Percentiles rank a stretch among this genome's conserved stretches.
phyloP scores from a whole-genome alignment of 1,140 invertebrate genomes.

The Pentalonia nigronervosa region DNA sequence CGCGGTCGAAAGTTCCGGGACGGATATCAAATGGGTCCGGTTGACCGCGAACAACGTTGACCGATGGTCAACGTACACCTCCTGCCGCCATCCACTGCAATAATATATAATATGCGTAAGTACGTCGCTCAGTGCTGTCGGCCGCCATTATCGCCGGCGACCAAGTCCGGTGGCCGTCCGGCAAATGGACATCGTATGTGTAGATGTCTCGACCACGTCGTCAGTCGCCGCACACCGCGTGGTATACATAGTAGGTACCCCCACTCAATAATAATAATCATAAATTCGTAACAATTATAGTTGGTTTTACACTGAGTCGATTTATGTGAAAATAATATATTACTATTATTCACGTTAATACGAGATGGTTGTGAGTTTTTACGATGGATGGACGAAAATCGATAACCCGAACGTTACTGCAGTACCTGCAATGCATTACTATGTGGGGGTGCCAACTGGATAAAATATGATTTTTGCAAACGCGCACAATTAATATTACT shows the following conservation, averaged over 20 bases:
- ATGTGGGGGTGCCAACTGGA: not conserved
- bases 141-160: not conserved
- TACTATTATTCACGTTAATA: not conserved
- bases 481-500: not conserved
- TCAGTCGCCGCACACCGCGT: not conserved
- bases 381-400: not conserved
- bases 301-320: not conserved
- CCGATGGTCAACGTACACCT: not conserved
- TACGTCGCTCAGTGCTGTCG: not conserved
- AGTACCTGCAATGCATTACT: not conserved
- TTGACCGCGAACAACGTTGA: slow-evolving; percentile 36
- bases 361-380: not conserved
- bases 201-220: not conserved
- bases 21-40: slow-evolving; percentile 8
- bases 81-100: not conserved
- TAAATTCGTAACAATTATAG: not conserved
- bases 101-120: not conserved
- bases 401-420: not conserved
- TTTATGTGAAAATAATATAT: not conserved
- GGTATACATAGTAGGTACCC: no score
- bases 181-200: not conserved
- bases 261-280: not conserved
- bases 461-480: not conserved
- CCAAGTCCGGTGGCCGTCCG: not conserved
- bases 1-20: slow-evolving; percentile 25